Conservation (phyloP, 2,888 invertebrate species). For the Hybos culiciformis region DNA sequence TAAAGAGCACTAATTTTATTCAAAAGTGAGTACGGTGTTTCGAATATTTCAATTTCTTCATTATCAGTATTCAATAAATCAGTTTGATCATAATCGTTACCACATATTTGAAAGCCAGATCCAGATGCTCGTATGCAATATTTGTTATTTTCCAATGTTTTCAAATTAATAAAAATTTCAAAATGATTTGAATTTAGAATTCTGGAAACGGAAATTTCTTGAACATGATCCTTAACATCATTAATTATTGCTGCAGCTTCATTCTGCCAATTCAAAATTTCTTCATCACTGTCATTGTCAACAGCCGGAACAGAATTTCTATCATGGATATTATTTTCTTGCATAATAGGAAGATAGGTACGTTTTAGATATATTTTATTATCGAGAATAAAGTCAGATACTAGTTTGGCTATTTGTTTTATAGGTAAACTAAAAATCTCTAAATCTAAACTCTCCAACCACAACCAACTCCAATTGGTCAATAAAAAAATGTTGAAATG, state of each 20-base stretch:
- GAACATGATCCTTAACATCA: conserved; percentile 51
- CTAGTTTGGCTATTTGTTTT: too few species aligned
- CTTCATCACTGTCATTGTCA: conserved; percentile 8
- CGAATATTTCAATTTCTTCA: conserved; percentile 35
- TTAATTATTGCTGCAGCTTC: conserved; percentile 53
- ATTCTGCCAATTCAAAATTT: conserved; percentile 34
- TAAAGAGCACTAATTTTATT: conserved; percentile 48
- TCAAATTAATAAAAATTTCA: conserved; percentile 50
- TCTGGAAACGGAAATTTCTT: conserved; percentile 40
- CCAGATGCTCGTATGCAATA: conserved; percentile 50
- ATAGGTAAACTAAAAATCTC: too few species aligned
- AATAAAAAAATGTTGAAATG: too few species aligned
- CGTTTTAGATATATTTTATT: too few species aligned
- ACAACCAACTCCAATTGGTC: too few species aligned
- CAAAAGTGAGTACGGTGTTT: conserved; percentile 56
- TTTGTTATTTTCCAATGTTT: conserved; percentile 46
- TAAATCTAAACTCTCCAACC: too few species aligned
- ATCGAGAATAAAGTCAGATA: too few species aligned
- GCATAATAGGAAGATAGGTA: too few species aligned
- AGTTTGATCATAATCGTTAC: conserved; percentile 37
- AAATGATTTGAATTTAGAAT: conserved; percentile 35
- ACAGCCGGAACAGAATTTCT: neutral
- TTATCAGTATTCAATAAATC: conserved; percentile 5
- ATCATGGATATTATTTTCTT: too few species aligned
- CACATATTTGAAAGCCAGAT: conserved; percentile 50